Conservation (phyloP, 2,797 vertebrate species). For the Stomatorhinus walkeri region DNA sequence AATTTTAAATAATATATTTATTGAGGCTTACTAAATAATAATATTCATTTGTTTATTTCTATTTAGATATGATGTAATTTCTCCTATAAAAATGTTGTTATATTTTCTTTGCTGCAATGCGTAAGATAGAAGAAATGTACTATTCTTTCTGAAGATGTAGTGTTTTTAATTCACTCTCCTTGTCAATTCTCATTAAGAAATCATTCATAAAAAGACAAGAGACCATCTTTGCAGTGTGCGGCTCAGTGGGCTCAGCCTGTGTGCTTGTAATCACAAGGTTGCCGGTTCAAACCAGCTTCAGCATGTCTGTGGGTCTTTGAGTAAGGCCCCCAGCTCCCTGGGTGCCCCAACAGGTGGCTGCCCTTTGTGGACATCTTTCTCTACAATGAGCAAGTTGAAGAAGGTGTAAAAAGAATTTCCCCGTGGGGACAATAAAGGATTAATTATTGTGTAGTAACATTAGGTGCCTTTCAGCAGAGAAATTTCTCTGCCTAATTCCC, state of each 20-base stretch:
- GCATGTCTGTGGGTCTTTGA: too few species aligned
- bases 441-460: background rate
- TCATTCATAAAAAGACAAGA: background rate
- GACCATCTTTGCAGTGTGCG: background rate
- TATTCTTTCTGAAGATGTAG: background rate
- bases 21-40: background rate
- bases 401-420: too few species aligned
- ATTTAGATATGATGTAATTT: background rate
- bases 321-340: too few species aligned
- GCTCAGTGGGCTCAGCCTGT: too few species aligned
- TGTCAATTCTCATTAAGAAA: background rate
- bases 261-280: too few species aligned
- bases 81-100: background rate
- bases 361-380: too few species aligned
- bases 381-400: too few species aligned
- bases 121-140: background rate
- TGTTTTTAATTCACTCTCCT: background rate
- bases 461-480: background rate
- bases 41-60: background rate
- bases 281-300: too few species aligned
- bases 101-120: background rate
- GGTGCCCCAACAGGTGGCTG: too few species aligned
- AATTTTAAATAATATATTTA: background rate
- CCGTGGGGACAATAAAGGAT: too few species aligned
- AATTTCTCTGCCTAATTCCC: background rate